phyloP scores from a whole-genome alignment of 92 coral and sea anemone species.

The Zoanthus sansibaricus region DNA sequence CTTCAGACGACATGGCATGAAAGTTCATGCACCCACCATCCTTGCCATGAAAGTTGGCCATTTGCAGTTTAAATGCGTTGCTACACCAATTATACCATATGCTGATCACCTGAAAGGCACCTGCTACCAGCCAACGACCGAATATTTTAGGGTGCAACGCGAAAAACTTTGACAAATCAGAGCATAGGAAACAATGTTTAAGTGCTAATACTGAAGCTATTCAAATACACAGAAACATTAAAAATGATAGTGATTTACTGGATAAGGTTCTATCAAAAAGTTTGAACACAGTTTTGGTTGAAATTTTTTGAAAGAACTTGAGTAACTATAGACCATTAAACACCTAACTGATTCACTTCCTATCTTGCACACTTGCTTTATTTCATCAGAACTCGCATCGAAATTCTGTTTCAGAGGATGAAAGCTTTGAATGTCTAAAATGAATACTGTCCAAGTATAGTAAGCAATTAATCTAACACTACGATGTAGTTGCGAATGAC shows the following conservation, averaged over 20 bases:
- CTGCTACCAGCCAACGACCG: background rate
- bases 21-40: too few relatives aligned
- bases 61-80: too few relatives aligned
- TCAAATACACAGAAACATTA: too few relatives aligned
- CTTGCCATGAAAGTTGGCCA: too few relatives aligned
- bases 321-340: conserved; percentile 29
- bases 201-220: background rate
- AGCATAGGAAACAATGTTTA: background rate
- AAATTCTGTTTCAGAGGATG: conserved; percentile 15
- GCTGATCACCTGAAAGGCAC: background rate
- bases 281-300: background rate
- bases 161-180: background rate
- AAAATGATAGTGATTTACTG: background rate
- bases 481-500: background rate
- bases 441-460: conserved; percentile 29
- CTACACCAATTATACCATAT: background rate
- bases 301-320: background rate
- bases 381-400: conserved; percentile 6
- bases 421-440: conserved; percentile 29
- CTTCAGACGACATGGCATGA: conserved; percentile 50
- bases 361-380: conserved; percentile 1
- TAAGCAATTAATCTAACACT: background rate
- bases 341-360: conserved; percentile 21
- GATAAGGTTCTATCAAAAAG: conserved; percentile 38
- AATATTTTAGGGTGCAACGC: background rate